These are phyloP conservation scores for Exephanes ischioxanthus DNA, from an alignment of 2,888 invertebrate species.

Conservation along the genomic window DNA sequence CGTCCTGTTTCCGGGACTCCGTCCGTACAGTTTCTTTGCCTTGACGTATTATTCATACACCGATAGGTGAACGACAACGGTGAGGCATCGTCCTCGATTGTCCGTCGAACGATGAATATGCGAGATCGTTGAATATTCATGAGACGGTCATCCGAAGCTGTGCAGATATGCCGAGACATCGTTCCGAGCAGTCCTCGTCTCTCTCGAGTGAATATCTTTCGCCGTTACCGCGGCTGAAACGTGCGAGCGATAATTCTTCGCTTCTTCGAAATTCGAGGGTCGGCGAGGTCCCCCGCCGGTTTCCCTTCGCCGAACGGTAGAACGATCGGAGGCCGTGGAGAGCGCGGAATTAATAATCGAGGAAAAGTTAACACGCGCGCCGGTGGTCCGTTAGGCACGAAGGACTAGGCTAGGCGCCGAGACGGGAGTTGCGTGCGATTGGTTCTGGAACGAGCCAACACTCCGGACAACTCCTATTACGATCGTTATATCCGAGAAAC, in stretches of 20 bases:
- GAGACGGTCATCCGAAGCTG: slow-evolving; percentile 26
- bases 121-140: slow-evolving; percentile 66
- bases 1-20: slow-evolving; percentile 15
- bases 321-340: slow-evolving; percentile 11
- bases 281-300: slow-evolving; percentile 6
- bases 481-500: slow-evolving; percentile 65
- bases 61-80: slow-evolving; percentile 27
- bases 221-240: slow-evolving; percentile 38
- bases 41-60: slow-evolving; percentile 46
- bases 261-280: slow-evolving; percentile 13
- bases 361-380: slow-evolving; percentile 15
- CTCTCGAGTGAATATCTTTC: slow-evolving; percentile 23
- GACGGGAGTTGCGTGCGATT: not conserved
- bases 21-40: slow-evolving; percentile 40
- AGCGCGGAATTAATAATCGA: slow-evolving; percentile 58
- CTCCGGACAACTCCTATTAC: slow-evolving; percentile 57
- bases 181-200: slow-evolving; percentile 47
- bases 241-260: slow-evolving; percentile 1
- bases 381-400: slow-evolving; percentile 47
- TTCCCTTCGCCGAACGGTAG: slow-evolving; percentile 1
- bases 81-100: slow-evolving; percentile 59
- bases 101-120: slow-evolving; percentile 40
- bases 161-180: slow-evolving; percentile 15
- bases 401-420: slow-evolving; percentile 22
- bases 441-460: not conserved